These are phyloP conservation scores for Alethe castanea DNA, from an alignment of 2,113 vertebrate genomes.

Conservation along the genomic window DNA sequence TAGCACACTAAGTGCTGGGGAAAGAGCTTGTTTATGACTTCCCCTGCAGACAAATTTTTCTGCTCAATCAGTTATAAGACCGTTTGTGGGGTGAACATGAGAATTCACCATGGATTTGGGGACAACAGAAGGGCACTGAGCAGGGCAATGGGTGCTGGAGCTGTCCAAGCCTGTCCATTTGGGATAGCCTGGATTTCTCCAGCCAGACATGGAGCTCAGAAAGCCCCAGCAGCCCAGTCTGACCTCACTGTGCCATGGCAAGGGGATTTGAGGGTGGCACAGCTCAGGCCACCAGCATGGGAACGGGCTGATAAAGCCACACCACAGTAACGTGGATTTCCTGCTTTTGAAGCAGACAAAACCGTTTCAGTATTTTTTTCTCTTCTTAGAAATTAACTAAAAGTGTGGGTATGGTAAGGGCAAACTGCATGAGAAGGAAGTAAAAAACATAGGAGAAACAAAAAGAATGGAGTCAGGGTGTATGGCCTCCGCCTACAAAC, in stretches of 20 bases:
- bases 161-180: background rate
- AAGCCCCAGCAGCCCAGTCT: background rate
- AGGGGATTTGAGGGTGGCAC: background rate
- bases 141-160: background rate
- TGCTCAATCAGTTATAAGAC: background rate
- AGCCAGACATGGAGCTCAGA: background rate
- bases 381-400: background rate
- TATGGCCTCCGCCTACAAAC: background rate
- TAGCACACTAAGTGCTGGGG: background rate
- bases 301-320: background rate
- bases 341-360: background rate
- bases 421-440: rapidly evolving
- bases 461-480: background rate
- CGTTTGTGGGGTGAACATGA: background rate
- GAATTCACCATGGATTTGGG: background rate
- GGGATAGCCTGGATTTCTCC: background rate
- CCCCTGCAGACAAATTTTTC: background rate
- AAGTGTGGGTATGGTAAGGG: rapidly evolving
- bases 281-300: background rate
- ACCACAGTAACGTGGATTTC: background rate
- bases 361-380: rapidly evolving
- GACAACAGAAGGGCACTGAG: background rate
- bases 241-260: background rate
- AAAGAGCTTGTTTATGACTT: background rate
- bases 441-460: rapidly evolving